A percentile compares a stretch with the other conserved stretches of the same genome.
Evolutionary conservation across 1,140 invertebrate species (phyloP).

Genomic region (Armadillidium nasatum): DNA sequence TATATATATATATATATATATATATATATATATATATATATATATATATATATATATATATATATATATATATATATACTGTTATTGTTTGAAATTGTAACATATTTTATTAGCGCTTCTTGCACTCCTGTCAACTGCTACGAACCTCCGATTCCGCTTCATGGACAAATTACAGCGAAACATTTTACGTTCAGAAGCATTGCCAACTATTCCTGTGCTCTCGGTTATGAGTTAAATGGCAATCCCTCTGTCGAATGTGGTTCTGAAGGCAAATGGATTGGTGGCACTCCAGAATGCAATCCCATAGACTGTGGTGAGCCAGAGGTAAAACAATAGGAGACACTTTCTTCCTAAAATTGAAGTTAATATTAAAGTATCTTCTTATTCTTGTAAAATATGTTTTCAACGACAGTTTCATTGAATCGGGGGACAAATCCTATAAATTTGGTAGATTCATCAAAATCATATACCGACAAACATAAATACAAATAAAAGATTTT

Average conservation of each 20-base stretch:
- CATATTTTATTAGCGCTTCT: conserved; percentile 35
- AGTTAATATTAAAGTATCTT: too few relatives aligned
- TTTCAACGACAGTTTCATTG: too few relatives aligned
- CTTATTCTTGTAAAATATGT: too few relatives aligned
- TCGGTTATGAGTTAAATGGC: conserved; percentile 50
- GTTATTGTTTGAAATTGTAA: too few relatives aligned
- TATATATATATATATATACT: too few relatives aligned
- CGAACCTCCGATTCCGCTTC: conserved; percentile 42
- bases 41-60: too few relatives aligned
- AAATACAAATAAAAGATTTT: too few relatives aligned
- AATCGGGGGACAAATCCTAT: too few relatives aligned
- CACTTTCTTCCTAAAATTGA: too few relatives aligned
- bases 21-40: conserved; percentile 18
- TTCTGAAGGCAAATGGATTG: conserved; percentile 45
- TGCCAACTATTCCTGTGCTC: conserved; percentile 52
- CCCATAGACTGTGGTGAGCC: conserved; percentile 46
- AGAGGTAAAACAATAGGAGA: conserved; percentile 29
- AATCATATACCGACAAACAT: background rate
- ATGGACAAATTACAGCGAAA: conserved; percentile 42
- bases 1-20: too few relatives aligned
- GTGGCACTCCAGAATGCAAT: conserved; percentile 44
- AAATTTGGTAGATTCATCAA: background rate
- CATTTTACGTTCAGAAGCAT: conserved; percentile 51
- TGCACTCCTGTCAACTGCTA: conserved; percentile 46
- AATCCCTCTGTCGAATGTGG: conserved; percentile 34